phyloP scores from a whole-genome alignment of 2,888 invertebrate species.

The Schrankia costaestrigalis region DNA sequence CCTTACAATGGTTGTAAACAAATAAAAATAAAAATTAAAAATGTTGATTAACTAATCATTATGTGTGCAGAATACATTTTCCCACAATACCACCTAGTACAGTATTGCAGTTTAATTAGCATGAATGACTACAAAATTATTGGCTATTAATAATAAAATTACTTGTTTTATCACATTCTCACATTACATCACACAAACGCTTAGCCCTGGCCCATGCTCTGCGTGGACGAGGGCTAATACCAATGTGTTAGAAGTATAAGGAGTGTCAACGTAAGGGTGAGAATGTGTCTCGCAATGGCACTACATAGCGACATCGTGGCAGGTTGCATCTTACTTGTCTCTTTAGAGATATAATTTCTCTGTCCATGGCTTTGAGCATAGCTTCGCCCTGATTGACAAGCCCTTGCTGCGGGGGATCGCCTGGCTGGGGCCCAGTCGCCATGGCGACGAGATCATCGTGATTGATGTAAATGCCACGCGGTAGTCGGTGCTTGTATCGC shows the following conservation, averaged over 20 bases:
- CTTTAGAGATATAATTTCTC: constrained; percentile 96
- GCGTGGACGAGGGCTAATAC: constrained; percentile 19
- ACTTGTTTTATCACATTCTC: constrained; percentile 58
- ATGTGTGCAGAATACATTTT: constrained; percentile 76
- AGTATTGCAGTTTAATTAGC: constrained; percentile 40
- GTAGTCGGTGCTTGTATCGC: constrained; percentile 91
- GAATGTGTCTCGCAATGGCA: constrained; percentile 59
- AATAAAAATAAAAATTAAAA: constrained; percentile 34
- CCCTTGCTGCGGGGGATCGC: constrained; percentile 74
- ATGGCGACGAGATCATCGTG: constrained; percentile 97
- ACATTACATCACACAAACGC: constrained; percentile 56
- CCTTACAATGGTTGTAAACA: constrained; percentile 32
- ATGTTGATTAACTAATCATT: constrained; percentile 35
- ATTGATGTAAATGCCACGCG: constrained; percentile 98
- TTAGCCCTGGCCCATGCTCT: constrained; percentile 29
- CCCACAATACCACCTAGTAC: constrained; percentile 43
- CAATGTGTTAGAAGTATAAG: constrained; percentile 12
- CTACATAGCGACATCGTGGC: constrained; percentile 57
- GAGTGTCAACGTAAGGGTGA: constrained; percentile 57
- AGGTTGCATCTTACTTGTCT: constrained; percentile 91
- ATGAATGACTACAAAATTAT: constrained; percentile 41
- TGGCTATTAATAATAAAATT: constrained; percentile 33
- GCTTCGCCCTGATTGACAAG: constrained; percentile 86
- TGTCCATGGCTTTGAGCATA: constrained; percentile 94
- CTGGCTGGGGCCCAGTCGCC: constrained; percentile 87